These are phyloP conservation scores for Ceratothoa steindachneri DNA, from an alignment of 2,888 invertebrate species.

Conservation along the genomic window DNA sequence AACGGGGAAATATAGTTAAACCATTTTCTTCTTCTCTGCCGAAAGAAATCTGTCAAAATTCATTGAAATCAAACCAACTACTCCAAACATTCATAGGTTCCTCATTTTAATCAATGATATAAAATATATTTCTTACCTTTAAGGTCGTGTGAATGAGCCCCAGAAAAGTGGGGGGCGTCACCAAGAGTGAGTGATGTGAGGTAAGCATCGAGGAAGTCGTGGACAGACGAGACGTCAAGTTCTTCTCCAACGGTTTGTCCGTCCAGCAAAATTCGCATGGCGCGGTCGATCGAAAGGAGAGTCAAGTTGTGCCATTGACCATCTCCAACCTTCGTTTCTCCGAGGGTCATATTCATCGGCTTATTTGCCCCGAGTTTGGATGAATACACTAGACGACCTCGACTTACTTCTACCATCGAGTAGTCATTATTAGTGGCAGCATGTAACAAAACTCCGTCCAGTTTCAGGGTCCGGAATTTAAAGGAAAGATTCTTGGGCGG, in stretches of 20 bases:
- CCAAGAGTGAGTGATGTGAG: slow-evolving; percentile 75
- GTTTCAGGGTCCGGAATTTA: slow-evolving; percentile 72
- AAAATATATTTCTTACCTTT: no score
- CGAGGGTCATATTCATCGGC: slow-evolving; percentile 75
- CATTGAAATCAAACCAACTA: no score
- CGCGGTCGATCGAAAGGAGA: slow-evolving; percentile 61
- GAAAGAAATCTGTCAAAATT: no score
- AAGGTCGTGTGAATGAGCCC: slow-evolving; percentile 37
- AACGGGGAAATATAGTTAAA: no score
- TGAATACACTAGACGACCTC: slow-evolving; percentile 72
- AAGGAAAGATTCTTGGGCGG: slow-evolving; percentile 72
- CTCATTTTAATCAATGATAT: no score
- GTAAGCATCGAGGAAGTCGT: slow-evolving; percentile 88
- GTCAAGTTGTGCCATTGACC: slow-evolving; percentile 87
- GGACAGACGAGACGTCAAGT: slow-evolving; percentile 77
- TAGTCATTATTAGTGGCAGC: slow-evolving; percentile 82
- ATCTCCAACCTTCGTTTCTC: slow-evolving; percentile 62
- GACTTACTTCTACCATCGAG: slow-evolving; percentile 72
- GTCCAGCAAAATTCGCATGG: slow-evolving; percentile 69
- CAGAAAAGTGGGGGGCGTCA: slow-evolving; percentile 59
- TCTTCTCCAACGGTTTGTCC: slow-evolving; percentile 72
- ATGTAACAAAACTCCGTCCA: slow-evolving; percentile 76
- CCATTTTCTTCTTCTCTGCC: no score
- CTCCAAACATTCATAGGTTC: no score
- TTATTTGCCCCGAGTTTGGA: slow-evolving; percentile 68